Conservation (phyloP, 53 echinoderm and acorn worm genomes). For the Arbacia lixula region DNA sequence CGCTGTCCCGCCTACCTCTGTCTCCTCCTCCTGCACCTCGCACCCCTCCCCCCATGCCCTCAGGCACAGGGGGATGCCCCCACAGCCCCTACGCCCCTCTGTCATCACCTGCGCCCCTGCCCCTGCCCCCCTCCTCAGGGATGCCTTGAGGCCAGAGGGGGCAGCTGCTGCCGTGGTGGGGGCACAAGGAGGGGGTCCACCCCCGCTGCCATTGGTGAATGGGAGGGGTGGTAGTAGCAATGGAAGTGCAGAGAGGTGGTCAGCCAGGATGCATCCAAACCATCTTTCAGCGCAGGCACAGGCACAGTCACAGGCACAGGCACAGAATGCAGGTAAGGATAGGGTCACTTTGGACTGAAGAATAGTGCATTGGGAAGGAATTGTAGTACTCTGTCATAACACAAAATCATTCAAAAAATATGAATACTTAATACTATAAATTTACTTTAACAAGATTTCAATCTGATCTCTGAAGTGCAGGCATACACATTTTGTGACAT, state of each 20-base stretch:
- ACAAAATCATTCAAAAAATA: too few relatives aligned
- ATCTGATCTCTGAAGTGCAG: too few relatives aligned
- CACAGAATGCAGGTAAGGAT: slow-evolving; percentile 34
- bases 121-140: slow-evolving; percentile 54
- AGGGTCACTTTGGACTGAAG: too few relatives aligned
- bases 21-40: slow-evolving; percentile 18
- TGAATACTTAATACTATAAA: too few relatives aligned
- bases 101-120: slow-evolving; percentile 87
- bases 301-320: slow-evolving; percentile 6
- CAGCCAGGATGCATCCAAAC: slow-evolving; percentile 11
- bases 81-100: slow-evolving; percentile 75
- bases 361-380: too few relatives aligned
- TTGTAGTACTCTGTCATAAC: too few relatives aligned
- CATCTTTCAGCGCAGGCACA: slow-evolving; percentile 18
- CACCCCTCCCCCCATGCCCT: slow-evolving; percentile 49
- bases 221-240: slow-evolving; percentile 18
- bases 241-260: slow-evolving; percentile 25
- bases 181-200: slow-evolving; percentile 9
- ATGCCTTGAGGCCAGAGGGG: slow-evolving; percentile 12
- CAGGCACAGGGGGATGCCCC: slow-evolving; percentile 44
- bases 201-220: slow-evolving; percentile 1
- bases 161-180: slow-evolving; percentile 25
- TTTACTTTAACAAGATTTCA: too few relatives aligned
- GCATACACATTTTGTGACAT: too few relatives aligned
- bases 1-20: slow-evolving; percentile 15